Evolutionary conservation across 2,797 vertebrate genomes (phyloP).

Genomic region (Chelmon rostratus): DNA sequence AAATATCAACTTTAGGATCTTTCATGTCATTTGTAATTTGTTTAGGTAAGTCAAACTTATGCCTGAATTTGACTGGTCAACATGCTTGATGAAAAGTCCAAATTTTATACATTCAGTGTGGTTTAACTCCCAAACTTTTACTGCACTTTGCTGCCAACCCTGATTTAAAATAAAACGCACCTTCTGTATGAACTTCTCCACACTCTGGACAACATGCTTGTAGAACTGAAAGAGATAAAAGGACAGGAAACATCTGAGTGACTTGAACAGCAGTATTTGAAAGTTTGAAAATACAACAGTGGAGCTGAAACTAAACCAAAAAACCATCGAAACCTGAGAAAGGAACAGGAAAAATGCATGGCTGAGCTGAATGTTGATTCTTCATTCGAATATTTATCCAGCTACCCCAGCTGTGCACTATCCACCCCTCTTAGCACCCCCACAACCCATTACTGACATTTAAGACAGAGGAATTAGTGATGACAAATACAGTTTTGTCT

Average conservation of each 20-base stretch:
- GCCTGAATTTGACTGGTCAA: not conserved
- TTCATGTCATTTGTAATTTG: not conserved
- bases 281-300: not conserved
- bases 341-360: not conserved
- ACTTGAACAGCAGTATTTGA: not conserved
- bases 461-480: not conserved
- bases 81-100: not conserved
- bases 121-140: not conserved
- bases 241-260: conserved; percentile 24
- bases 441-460: not conserved
- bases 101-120: not conserved
- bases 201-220: conserved; percentile 99
- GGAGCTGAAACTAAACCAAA: not conserved
- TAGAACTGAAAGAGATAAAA: conserved; percentile 93
- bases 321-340: conserved; percentile 1
- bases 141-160: not conserved
- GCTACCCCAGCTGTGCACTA: not conserved
- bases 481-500: not conserved
- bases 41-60: not conserved
- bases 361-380: not conserved
- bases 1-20: not conserved
- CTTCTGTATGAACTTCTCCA: conserved; percentile 99
- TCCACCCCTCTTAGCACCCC: not conserved
- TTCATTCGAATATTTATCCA: not conserved
- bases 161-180: conserved; percentile 79